Percentiles rank a stretch among this genome's conserved stretches.
Conservation (phyloP, 2,113 vertebrate genomes). For the Megalops atlanticus region DNA sequence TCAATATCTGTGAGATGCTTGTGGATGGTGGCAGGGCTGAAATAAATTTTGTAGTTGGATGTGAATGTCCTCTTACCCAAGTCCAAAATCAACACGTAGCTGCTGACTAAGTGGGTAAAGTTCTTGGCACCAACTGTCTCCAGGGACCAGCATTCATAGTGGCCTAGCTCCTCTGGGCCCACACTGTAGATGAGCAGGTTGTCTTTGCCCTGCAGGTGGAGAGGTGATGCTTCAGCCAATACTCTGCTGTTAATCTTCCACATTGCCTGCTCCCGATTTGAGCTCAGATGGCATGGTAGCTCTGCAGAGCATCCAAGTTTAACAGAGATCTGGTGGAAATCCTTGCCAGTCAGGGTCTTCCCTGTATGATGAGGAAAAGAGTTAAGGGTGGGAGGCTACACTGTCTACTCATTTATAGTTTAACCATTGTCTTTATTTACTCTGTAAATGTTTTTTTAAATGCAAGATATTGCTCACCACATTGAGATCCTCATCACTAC, state of each 20-base stretch:
- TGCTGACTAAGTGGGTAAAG: slow-evolving; percentile 79
- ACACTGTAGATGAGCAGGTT: slow-evolving; percentile 89
- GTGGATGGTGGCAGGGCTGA: slow-evolving; percentile 20
- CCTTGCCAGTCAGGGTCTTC: no score
- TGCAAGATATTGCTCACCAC: no score
- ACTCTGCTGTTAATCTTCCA: slow-evolving; percentile 81
- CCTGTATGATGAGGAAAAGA: no score
- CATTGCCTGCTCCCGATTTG: slow-evolving; percentile 83
- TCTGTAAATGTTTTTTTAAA: no score
- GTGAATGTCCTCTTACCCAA: slow-evolving; percentile 50
- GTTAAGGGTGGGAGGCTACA: no score
- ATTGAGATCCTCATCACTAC: no score
- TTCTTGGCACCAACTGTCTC: slow-evolving; percentile 81
- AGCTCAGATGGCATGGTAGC: slow-evolving; percentile 82
- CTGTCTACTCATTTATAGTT: slow-evolving; percentile 43
- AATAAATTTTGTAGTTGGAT: slow-evolving; percentile 13
- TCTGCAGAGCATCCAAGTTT: slow-evolving; percentile 86
- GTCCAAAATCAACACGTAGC: slow-evolving; percentile 78
- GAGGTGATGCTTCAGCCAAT: slow-evolving; percentile 81
- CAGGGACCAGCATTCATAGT: slow-evolving; percentile 86
- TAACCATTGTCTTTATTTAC: no score
- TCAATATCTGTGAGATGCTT: slow-evolving; percentile 51
- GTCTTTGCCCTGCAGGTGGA: slow-evolving; percentile 76
- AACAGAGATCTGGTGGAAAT: slow-evolving; percentile 62
- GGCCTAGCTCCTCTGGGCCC: slow-evolving; percentile 81